Conservation (phyloP, 92 coral and sea anemone species). For the Ricordea florida region DNA sequence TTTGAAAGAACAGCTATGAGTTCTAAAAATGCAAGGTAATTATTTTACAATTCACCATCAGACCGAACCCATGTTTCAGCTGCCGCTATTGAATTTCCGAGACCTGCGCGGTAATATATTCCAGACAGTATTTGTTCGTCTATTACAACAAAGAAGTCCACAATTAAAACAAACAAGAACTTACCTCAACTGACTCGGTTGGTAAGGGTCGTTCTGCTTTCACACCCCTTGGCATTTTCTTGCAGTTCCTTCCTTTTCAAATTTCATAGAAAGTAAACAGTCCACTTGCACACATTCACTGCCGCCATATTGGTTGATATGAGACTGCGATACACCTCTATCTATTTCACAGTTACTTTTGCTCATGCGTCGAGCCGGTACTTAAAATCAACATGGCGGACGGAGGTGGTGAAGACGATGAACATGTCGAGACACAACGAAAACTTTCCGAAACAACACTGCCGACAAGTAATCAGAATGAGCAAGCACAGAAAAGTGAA, state of each 20-base stretch:
- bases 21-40: too few relatives aligned
- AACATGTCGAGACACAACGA: background rate
- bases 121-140: background rate
- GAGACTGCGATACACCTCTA: conserved; percentile 73
- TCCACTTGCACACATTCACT: too few relatives aligned
- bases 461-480: conserved; percentile 5
- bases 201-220: conserved; percentile 86
- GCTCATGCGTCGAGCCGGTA: background rate
- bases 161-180: background rate
- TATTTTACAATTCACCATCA: too few relatives aligned
- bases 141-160: background rate
- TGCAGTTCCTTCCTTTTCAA: too few relatives aligned
- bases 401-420: conserved; percentile 4
- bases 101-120: too few relatives aligned
- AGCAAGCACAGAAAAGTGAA: conserved; percentile 22
- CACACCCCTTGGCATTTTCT: conserved; percentile 97
- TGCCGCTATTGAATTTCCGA: too few relatives aligned
- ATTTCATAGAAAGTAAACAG: too few relatives aligned
- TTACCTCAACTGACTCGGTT: conserved; percentile 91
- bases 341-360: background rate
- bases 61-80: too few relatives aligned
- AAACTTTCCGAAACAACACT: conserved; percentile 41
- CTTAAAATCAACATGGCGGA: conserved; percentile 86
- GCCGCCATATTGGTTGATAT: conserved; percentile 72
- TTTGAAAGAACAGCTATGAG: too few relatives aligned